Base-by-base conservation (phyloP, 2,113 vertebrate species). In the Telmatochromis bifrenatus region DNA sequence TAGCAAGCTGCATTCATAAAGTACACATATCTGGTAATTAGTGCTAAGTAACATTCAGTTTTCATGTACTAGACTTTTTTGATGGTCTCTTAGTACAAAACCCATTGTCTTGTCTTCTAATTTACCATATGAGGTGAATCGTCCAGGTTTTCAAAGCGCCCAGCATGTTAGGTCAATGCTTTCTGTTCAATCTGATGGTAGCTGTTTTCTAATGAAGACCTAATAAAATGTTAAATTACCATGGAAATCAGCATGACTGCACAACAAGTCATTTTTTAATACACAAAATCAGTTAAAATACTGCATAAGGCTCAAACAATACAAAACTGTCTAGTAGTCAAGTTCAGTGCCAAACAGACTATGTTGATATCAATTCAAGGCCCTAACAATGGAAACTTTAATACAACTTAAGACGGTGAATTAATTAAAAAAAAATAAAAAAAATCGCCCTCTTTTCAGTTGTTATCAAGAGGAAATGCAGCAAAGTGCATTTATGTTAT, bases 381-480 rank as follows among this genome's bases (percentile, higher is more conserved):
- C 62, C 35, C 62, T 70, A 70, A 70, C 62, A 70, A 14, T 39
- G 35, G 35, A 70, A 42, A 42, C n/a, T 39, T 70, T 70, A 65
- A 65, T 35, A 65, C 60, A 65, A n/a, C 17, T 65, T 65, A 65
- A n/a, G 31, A 65, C 1, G 2, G 17, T n/a, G 17, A 65, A 65
- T 65, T 65, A 37, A 65, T 62, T 5, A 2, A 28, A 54, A 17
- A 10, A 23, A 26, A 13, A 3, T 0, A 4, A 0, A 4, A 31
- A 31, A 60, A 37, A 37, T 37, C 6, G 1, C 4, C 33, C 33
- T 65, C 17, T 65, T 65, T 65, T 37, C 33, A 37, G 19, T 65
- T 65, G 35, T 70, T 23, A 42, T 70, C 35, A 39, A 23, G 35
- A 70, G 5, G 7, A 39, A 70, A 70, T 39, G n/a, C 12, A 42